phyloP scores from a whole-genome alignment of 2,797 vertebrate genomes.

The Tragelaphus eurycerus region DNA sequence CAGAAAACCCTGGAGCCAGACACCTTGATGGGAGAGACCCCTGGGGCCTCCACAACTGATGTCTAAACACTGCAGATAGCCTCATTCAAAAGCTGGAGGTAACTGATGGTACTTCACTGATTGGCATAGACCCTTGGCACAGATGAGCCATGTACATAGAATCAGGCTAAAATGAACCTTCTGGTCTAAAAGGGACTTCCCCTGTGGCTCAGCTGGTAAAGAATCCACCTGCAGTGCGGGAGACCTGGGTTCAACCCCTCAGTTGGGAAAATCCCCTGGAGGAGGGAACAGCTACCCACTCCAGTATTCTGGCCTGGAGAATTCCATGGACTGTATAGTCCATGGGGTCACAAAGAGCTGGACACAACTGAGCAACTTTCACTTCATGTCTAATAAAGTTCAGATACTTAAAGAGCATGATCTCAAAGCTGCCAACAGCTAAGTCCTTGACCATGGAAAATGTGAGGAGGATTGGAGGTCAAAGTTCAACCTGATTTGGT shows the following conservation, averaged over 20 bases:
- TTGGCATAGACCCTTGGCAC: not conserved
- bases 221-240: rapidly evolving
- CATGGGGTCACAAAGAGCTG: not conserved
- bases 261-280: not conserved
- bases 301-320: not conserved
- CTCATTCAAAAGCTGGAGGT: not conserved
- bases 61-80: not conserved
- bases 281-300: not conserved
- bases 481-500: not conserved
- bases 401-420: not conserved
- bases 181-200: not conserved
- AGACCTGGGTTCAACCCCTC: not conserved
- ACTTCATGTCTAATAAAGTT: not conserved
- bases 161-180: not conserved
- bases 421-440: not conserved
- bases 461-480: not conserved
- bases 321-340: not conserved
- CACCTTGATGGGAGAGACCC: not conserved
- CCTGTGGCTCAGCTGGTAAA: not conserved
- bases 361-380: not conserved
- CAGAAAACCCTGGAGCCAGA: not conserved
- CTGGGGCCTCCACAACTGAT: not conserved
- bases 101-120: not conserved
- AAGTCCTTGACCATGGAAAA: not conserved
- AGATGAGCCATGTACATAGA: not conserved